Conservation (phyloP, 2,888 invertebrate genomes). For the Plagodis dolabraria region DNA sequence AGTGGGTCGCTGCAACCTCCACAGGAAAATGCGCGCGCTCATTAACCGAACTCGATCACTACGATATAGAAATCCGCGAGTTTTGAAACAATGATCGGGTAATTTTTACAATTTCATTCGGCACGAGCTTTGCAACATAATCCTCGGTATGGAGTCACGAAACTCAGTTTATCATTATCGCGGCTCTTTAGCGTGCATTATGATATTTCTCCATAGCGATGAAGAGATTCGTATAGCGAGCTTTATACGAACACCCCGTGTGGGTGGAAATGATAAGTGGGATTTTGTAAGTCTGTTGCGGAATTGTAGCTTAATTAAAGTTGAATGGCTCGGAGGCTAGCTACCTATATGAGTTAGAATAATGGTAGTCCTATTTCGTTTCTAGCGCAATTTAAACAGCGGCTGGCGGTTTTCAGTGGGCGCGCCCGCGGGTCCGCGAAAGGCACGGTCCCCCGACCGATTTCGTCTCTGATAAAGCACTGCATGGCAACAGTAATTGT, state of each 20-base stretch:
- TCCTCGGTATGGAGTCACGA: slow-evolving; percentile 57
- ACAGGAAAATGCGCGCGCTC: slow-evolving; percentile 57
- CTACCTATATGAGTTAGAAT: slow-evolving; percentile 42
- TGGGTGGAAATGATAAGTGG: slow-evolving; percentile 35
- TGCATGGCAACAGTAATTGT: slow-evolving; percentile 53
- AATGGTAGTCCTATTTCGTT: slow-evolving; percentile 44
- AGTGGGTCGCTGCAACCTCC: slow-evolving; percentile 40
- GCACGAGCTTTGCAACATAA: slow-evolving; percentile 63
- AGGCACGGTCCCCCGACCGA: slow-evolving; percentile 69
- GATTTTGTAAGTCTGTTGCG: slow-evolving; percentile 32
- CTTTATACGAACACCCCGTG: slow-evolving; percentile 32
- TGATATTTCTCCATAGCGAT: slow-evolving; percentile 37
- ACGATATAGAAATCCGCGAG: slow-evolving; percentile 55
- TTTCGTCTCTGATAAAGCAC: slow-evolving; percentile 69
- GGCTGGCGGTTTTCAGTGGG: slow-evolving; percentile 57
- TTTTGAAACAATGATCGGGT: slow-evolving; percentile 64
- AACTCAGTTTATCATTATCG: slow-evolving; percentile 34
- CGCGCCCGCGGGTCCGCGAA: slow-evolving; percentile 61
- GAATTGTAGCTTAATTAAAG: slow-evolving; percentile 46
- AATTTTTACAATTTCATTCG: slow-evolving; percentile 62
- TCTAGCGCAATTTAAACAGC: slow-evolving; percentile 34
- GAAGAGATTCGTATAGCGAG: slow-evolving; percentile 27
- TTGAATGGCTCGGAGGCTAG: slow-evolving; percentile 48
- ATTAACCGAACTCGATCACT: slow-evolving; percentile 44
- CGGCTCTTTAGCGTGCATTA: slow-evolving; percentile 39